These are phyloP conservation scores for Lithosia quadra DNA, from an alignment of 2,888 invertebrate species.

Conservation along the genomic window DNA sequence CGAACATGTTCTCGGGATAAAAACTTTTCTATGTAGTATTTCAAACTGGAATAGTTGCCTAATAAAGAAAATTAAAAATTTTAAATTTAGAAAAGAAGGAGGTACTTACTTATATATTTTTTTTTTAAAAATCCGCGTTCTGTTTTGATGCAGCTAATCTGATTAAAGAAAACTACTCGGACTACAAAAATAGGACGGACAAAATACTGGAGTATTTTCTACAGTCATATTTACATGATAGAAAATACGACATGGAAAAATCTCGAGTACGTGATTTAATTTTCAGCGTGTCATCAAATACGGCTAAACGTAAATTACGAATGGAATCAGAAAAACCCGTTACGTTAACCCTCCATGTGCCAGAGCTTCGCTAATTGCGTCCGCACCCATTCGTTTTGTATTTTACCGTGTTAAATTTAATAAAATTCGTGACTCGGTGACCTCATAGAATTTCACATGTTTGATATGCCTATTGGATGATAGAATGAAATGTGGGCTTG, in stretches of 20 bases:
- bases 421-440: slow-evolving; percentile 48
- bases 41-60: no score
- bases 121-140: no score
- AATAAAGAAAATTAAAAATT: no score
- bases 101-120: no score
- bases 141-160: no score
- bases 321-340: slow-evolving; percentile 45
- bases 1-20: no score
- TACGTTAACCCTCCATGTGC: slow-evolving; percentile 39
- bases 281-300: slow-evolving; percentile 45
- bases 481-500: no score
- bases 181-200: no score
- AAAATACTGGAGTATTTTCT: not conserved
- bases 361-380: slow-evolving; percentile 58
- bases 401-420: slow-evolving; percentile 53
- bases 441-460: slow-evolving; percentile 22
- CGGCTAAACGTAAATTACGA: slow-evolving; percentile 49
- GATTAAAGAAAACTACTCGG: no score
- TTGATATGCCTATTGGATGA: slow-evolving; percentile 3
- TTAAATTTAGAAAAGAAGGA: no score
- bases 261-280: slow-evolving; percentile 18
- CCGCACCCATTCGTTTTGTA: slow-evolving; percentile 56
- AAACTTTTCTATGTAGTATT: no score
- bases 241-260: slow-evolving; percentile 15
- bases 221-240: slow-evolving; percentile 12